These are phyloP conservation scores for Masnerella sp. DNA, from an alignment of 2,888 invertebrate genomes.

Conservation along the genomic window DNA sequence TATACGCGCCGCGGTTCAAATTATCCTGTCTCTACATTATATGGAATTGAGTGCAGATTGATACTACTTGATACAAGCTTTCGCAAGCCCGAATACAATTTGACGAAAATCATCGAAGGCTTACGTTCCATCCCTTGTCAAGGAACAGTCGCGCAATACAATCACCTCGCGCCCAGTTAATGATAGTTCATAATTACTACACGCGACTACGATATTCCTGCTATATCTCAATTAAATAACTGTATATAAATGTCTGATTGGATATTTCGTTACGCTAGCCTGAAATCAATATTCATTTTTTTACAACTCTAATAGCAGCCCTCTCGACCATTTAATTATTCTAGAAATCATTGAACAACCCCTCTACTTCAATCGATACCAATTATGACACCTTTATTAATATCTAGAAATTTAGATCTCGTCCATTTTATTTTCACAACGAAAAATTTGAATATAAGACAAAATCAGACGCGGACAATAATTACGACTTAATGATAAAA, in stretches of 20 bases:
- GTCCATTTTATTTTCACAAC: too few species aligned
- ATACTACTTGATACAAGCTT: constrained; percentile 19
- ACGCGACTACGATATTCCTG: too few species aligned
- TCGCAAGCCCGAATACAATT: constrained; percentile 27
- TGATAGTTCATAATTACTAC: constrained; percentile 1
- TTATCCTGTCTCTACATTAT: constrained; percentile 16
- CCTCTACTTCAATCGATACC: constrained; percentile 8
- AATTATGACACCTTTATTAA: constrained; percentile 1
- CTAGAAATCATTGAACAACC: background rate
- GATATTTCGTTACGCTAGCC: too few species aligned
- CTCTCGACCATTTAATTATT: background rate
- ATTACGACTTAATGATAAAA: too few species aligned
- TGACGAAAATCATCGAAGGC: constrained; percentile 23
- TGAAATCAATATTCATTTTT: constrained; percentile 18
- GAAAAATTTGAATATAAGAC: too few species aligned
- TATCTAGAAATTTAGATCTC: constrained; percentile 3
- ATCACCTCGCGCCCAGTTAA: background rate
- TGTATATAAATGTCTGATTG: too few species aligned
- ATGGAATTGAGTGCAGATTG: constrained; percentile 20
- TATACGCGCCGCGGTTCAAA: constrained; percentile 1
- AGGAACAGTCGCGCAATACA: constrained; percentile 4
- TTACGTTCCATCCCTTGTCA: constrained; percentile 3
- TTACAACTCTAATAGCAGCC: background rate
- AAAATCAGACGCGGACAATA: too few species aligned
- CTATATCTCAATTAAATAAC: too few species aligned